phyloP scores from a whole-genome alignment of 2,797 vertebrate species.

The Sphenodon punctatus region DNA sequence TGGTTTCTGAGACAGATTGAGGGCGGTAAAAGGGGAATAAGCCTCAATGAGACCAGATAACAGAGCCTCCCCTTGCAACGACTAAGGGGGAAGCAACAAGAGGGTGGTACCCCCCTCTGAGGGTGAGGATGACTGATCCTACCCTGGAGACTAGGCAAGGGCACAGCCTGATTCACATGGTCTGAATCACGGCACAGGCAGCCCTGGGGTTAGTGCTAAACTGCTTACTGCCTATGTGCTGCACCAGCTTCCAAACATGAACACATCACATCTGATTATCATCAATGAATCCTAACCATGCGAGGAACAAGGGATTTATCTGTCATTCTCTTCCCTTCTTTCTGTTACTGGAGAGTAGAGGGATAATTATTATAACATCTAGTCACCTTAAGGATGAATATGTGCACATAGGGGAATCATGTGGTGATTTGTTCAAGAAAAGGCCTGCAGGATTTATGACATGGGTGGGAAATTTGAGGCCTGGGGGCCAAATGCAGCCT shows the following conservation, averaged over 20 bases:
- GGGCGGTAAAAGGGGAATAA: neutral
- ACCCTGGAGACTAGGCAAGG: neutral
- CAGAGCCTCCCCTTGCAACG: neutral
- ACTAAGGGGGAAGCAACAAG: neutral
- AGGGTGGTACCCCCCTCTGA: neutral
- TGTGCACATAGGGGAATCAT: neutral
- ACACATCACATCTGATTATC: neutral
- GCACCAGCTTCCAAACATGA: neutral
- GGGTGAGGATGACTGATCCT: neutral
- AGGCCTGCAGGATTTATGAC: no score
- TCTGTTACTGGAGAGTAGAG: neutral
- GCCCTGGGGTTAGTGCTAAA: neutral
- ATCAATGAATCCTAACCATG: neutral
- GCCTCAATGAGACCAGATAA: neutral
- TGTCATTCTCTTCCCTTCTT: neutral
- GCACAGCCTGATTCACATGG: neutral
- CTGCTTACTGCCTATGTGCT: neutral
- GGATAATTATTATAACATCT: neutral
- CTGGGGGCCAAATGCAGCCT: no score
- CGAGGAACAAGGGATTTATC: neutral
- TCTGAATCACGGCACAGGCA: neutral
- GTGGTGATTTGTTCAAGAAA: neutral
- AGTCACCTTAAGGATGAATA: neutral
- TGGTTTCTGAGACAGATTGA: neutral
- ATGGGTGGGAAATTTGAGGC: no score